These are phyloP conservation scores for Vireo altiloquus DNA, from an alignment of 2,113 vertebrate genomes.

Conservation along the genomic window DNA sequence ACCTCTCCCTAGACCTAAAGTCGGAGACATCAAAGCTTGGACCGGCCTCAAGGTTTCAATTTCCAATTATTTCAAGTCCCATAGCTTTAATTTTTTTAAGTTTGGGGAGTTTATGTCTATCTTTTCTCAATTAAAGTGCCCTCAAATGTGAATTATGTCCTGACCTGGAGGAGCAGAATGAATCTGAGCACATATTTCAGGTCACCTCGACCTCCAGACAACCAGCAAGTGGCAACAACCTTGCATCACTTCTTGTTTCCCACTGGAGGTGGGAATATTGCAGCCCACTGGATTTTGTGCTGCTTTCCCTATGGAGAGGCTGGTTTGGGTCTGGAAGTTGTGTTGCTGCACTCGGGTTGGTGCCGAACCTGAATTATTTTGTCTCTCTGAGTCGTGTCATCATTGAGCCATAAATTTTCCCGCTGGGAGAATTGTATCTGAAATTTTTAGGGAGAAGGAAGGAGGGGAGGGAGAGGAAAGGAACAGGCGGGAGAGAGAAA, in stretches of 20 bases:
- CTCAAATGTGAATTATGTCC: neutral
- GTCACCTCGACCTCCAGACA: neutral
- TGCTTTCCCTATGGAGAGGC: neutral
- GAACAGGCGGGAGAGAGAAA: too few species aligned
- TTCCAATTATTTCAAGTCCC: neutral
- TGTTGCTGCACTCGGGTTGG: neutral
- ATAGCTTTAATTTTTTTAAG: neutral
- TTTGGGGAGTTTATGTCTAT: neutral
- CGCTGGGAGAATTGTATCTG: neutral
- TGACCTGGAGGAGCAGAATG: neutral
- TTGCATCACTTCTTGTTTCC: neutral
- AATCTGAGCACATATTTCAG: neutral
- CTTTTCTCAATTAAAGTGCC: neutral
- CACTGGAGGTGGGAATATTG: neutral
- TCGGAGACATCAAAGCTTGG: neutral
- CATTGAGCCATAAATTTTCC: neutral
- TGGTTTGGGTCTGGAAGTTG: neutral
- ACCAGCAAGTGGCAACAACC: neutral
- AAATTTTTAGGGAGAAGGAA: neutral
- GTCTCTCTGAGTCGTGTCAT: neutral
- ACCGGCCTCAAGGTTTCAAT: neutral
- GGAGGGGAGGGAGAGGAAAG: neutral
- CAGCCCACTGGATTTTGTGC: neutral
- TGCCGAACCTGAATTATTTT: neutral
- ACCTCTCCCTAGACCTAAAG: neutral